Base-by-base conservation (phyloP, 2,888 invertebrate genomes). In the Esperia sulphurella region DNA sequence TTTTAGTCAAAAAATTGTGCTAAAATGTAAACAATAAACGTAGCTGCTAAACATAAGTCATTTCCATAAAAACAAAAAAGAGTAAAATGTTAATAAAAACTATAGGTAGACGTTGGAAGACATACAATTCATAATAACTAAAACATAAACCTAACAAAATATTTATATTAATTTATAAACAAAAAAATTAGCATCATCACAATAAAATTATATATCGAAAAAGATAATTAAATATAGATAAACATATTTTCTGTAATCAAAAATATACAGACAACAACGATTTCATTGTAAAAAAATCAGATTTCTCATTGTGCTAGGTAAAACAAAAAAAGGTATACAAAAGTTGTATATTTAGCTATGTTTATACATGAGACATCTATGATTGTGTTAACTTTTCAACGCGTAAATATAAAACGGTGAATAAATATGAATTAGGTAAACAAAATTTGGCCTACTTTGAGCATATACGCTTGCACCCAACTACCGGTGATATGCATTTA, bases 251-350 rank as follows among this genome's bases (percentile, higher is more conserved):
- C 71, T 70, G 75, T 66, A 78, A 68, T 77, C 81, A 83, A 83
- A 86, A 83, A 86, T 83, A 83, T 84, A 83, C 82, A 85, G 73
- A 85, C 68, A 79, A 84, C 68, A 79, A 66, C n/a, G n/a, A 75
- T 64, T 60, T 58, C 48, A 53, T 52, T 43, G 52, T 45, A 43
- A 49, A 41, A 43, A 52, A 55, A 52, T 55, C 57, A 57, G 39
- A 58, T 57, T 51, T 14, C 9, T 29, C 31, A 43, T 53, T 48
- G 43, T 48, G 49, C 49, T 54, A 45, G 12, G 33, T 46, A 48
- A 53, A 56, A 35, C 46, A 49, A 58, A 55, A 50, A 54, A 48
- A 46, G 57, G 58, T 55, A 55, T 53, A 55, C 55, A 61, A 49
- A 35, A 60, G 49, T 63, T 61, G 66, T 61, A 53, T 59, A 53